A percentile compares a stretch with the other conserved stretches of the same genome.
These are phyloP conservation scores for Cataglyphis rosenhaueri DNA, from an alignment of 2,888 invertebrate species.

Conservation along the genomic window DNA sequence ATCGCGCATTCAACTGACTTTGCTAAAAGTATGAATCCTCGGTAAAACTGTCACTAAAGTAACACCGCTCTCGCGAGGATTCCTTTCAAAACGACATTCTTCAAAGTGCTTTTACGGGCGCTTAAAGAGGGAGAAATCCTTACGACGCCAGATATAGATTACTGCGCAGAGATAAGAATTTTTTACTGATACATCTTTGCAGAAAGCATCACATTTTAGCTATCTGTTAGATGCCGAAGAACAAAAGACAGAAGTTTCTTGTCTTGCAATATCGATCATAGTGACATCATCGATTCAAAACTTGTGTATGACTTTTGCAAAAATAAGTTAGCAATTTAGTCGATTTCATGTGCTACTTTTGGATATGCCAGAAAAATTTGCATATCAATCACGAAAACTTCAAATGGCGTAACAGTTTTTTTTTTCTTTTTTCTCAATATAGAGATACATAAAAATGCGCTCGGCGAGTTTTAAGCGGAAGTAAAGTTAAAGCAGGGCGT, in stretches of 20 bases:
- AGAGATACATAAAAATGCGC: not conserved
- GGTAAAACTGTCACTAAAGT: constrained; percentile 48
- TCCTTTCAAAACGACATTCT: constrained; percentile 49
- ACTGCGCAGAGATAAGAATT: constrained; percentile 54
- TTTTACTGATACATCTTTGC: constrained; percentile 47
- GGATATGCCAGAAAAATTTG: not conserved
- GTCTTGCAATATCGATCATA: constrained; percentile 15
- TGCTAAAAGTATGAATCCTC: constrained; percentile 43
- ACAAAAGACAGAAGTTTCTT: constrained; percentile 30
- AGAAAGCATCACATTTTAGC: constrained; percentile 19
- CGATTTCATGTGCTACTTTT: not conserved
- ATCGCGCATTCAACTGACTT: constrained; percentile 29
- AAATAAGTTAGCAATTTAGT: constrained; percentile 29
- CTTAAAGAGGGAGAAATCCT: constrained; percentile 55
- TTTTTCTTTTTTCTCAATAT: not conserved
- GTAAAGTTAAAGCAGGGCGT: not conserved
- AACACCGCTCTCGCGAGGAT: constrained; percentile 40
- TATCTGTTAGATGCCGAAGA: constrained; percentile 4
- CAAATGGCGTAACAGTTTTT: not conserved
- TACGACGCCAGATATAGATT: constrained; percentile 52
- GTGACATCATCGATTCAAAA: constrained; percentile 42
- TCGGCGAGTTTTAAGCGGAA: not conserved
- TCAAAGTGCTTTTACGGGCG: constrained; percentile 63
- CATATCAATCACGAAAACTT: constrained; percentile 20
- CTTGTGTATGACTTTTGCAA: not conserved